Evolutionary conservation across 2,888 invertebrate species (phyloP).

Genomic region (Leptinotarsa juncta): DNA sequence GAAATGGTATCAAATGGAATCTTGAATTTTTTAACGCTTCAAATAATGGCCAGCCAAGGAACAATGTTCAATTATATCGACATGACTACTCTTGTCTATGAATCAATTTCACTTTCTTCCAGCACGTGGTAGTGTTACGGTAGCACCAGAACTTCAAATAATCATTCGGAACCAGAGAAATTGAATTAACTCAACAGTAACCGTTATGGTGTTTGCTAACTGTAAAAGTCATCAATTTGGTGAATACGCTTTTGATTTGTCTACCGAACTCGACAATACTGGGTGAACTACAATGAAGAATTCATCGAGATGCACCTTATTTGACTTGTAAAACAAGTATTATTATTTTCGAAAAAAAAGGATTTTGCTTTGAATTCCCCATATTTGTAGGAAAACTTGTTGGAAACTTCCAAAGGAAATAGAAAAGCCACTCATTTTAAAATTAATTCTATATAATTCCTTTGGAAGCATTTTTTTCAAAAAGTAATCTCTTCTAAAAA

Average conservation of each 20-base stretch:
- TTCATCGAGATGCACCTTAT: no score
- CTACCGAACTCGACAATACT: neutral
- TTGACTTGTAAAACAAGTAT: no score
- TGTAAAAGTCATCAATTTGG: neutral
- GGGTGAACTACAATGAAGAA: neutral
- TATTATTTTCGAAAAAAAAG: no score
- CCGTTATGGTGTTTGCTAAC: conserved; percentile 14
- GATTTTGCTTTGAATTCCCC: no score
- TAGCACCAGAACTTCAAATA: conserved; percentile 23
- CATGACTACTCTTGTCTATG: conserved; percentile 22
- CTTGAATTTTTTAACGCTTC: neutral
- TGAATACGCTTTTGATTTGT: no score
- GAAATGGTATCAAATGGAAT: no score
- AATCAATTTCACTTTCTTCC: conserved; percentile 37
- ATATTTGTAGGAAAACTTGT: no score
- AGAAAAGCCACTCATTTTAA: no score
- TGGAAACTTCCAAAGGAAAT: no score
- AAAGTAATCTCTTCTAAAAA: no score
- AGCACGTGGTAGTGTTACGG: conserved; percentile 29
- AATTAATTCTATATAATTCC: no score
- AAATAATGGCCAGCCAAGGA: neutral
- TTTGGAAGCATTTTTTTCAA: no score
- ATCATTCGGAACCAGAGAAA: conserved; percentile 37
- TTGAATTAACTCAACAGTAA: conserved; percentile 35
- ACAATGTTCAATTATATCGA: conserved; percentile 5